These are phyloP conservation scores for Tetragnatha versicolor DNA, from an alignment of 1,140 invertebrate genomes.

Conservation along the genomic window DNA sequence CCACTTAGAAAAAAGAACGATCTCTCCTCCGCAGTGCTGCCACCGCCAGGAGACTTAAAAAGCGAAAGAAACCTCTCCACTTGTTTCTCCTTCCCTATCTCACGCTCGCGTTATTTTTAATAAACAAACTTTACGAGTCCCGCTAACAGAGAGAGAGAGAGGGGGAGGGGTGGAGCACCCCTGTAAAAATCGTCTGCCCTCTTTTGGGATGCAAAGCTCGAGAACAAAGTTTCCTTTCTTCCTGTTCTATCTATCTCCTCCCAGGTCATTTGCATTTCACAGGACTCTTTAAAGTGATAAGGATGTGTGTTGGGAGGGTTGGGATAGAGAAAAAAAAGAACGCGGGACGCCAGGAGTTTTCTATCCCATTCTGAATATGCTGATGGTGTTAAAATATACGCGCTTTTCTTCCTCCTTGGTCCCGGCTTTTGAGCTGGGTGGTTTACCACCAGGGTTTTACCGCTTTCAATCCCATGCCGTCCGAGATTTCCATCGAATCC, in stretches of 20 bases:
- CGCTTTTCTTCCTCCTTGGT: not conserved
- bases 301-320: not conserved
- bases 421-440: not conserved
- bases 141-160: too few relatives aligned
- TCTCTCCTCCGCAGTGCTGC: too few relatives aligned
- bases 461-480: too few relatives aligned
- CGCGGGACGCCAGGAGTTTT: not conserved
- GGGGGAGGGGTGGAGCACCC: too few relatives aligned
- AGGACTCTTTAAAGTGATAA: constrained; percentile 18
- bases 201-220: constrained; percentile 17
- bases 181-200: constrained; percentile 1
- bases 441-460: too few relatives aligned
- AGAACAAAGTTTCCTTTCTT: constrained; percentile 26
- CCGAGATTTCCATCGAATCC: too few relatives aligned
- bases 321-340: too few relatives aligned
- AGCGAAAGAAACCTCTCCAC: too few relatives aligned
- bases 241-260: too few relatives aligned
- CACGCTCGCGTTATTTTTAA: constrained; percentile 11
- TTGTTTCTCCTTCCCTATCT: not conserved
- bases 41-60: too few relatives aligned
- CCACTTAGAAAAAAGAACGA: too few relatives aligned
- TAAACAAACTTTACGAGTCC: constrained; percentile 6
- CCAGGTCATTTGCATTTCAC: constrained; percentile 12
- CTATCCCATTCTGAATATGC: too few relatives aligned
- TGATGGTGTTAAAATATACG: constrained; percentile 19